phyloP scores from a whole-genome alignment of 2,797 vertebrate genomes.

The Limosa lapponica region DNA sequence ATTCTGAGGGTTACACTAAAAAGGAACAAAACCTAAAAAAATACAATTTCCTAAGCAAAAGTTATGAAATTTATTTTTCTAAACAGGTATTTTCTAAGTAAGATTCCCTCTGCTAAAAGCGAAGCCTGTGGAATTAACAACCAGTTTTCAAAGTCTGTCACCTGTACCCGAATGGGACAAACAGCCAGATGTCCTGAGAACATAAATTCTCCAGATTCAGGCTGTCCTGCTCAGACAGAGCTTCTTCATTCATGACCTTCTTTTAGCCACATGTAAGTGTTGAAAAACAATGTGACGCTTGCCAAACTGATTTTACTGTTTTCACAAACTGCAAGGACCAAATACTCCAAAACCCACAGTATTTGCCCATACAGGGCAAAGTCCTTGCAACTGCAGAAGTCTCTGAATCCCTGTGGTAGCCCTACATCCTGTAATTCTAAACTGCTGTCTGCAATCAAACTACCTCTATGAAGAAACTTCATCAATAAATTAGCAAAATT shows the following conservation, averaged over 20 bases:
- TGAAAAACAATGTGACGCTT: accelerated
- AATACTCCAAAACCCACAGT: background rate
- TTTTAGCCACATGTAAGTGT: background rate
- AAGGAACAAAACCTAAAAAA: background rate
- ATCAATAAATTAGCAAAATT: background rate
- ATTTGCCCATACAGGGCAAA: background rate
- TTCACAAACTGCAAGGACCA: background rate
- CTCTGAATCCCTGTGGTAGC: background rate
- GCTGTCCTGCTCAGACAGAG: background rate
- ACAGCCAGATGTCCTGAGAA: background rate
- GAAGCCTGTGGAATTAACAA: background rate
- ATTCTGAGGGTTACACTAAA: background rate
- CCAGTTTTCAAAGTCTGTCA: background rate
- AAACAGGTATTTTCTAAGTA: background rate
- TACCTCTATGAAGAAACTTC: background rate
- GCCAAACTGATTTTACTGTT: background rate
- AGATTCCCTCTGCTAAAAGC: background rate
- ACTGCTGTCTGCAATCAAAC: background rate
- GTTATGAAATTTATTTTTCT: accelerated
- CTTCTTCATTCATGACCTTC: background rate
- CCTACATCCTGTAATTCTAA: background rate
- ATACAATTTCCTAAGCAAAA: background rate
- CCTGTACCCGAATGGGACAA: background rate
- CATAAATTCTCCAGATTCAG: background rate
- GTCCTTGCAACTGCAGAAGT: background rate